A percentile compares a stretch with the other conserved stretches of the same genome.
phyloP scores from a whole-genome alignment of 2,113 vertebrate species.

The Stercorarius parasiticus region DNA sequence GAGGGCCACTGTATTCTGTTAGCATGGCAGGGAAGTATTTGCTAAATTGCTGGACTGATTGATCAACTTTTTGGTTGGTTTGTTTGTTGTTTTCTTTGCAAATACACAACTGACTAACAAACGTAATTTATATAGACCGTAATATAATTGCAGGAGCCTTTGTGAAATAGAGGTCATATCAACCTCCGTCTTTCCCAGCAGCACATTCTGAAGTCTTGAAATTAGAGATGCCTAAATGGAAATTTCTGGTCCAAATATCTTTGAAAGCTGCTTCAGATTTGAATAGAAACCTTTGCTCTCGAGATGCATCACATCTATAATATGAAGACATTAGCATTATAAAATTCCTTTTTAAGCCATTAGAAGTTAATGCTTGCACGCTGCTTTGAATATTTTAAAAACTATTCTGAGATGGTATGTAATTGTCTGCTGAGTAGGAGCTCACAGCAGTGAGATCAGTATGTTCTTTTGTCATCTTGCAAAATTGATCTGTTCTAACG shows the following conservation, averaged over 20 bases:
- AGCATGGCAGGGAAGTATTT: not conserved
- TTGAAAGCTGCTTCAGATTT: not conserved
- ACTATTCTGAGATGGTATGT: constrained; percentile 38
- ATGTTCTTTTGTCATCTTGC: constrained; percentile 27
- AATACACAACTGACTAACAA: not conserved
- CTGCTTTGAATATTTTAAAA: constrained; percentile 41
- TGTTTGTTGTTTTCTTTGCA: not conserved
- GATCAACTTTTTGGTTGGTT: not conserved
- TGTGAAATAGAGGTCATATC: not conserved
- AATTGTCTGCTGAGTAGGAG: constrained; percentile 57
- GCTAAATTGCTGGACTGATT: not conserved
- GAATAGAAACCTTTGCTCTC: not conserved
- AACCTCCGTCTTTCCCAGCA: not conserved
- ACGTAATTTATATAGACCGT: not conserved
- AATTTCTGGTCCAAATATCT: not conserved
- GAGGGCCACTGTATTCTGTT: not conserved
- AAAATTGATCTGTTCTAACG: constrained; percentile 6
- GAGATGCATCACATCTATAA: not conserved
- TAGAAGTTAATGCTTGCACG: not conserved
- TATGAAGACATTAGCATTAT: constrained; percentile 16
- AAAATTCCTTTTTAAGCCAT: constrained; percentile 32
- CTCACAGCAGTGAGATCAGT: constrained; percentile 27
- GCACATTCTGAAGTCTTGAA: not conserved
- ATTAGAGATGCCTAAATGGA: constrained; percentile 16
- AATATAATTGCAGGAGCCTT: not conserved